Evolutionary conservation across 1,140 invertebrate genomes (phyloP), one percentile per base, ranked within the genome.

Genomic region (Nylanderia fulva): DNA sequence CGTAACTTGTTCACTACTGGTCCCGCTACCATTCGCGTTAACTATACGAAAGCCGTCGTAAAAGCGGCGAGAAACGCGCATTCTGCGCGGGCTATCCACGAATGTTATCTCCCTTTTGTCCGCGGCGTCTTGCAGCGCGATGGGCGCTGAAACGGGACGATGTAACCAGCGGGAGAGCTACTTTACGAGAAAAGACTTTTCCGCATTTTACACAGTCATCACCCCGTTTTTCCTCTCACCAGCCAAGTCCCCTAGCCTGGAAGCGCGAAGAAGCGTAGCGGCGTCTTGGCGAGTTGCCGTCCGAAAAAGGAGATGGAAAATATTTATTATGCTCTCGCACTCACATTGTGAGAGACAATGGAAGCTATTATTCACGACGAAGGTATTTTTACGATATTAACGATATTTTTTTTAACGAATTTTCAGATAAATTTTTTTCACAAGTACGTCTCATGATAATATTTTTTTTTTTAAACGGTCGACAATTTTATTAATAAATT

Each of bases 221-320:
- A 68, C 52, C 21, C 29, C n/a, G 52, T 86, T 69, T 85, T 74
- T 61, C 54, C 24, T 24, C 60, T 42, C 24, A 52, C 83, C 83
- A 48, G 68, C 83, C 61, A 61, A 63, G 54, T 63, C 2, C 56
- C 24, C 60, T 18, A 18, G 18, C 1, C 29, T 21, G 60, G 0
- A 54, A 84, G 72, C 64, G 63, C 11, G 60, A 58, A 48, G 60
- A 58, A 48, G 48, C 33, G 48, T n/a, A 42, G 27, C n/a, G 64
- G 61, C 15, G 60, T 48, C 54, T 88, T 88, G 86, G 86, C 82
- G 74, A 80, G 7, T 21, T 75, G 68, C 74, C 86, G 86, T 13
- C 42, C 24, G n/a, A 45, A 66, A 66, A 39, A 33, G 2, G 33
- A 42, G 21, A 33, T n/a, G 58, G 21, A 21, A 71, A 71, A 18